A percentile compares a stretch with the other conserved stretches of the same genome.
These are phyloP conservation scores for Maylandia zebra DNA, from an alignment of 2,113 vertebrate genomes.

Conservation along the genomic window DNA sequence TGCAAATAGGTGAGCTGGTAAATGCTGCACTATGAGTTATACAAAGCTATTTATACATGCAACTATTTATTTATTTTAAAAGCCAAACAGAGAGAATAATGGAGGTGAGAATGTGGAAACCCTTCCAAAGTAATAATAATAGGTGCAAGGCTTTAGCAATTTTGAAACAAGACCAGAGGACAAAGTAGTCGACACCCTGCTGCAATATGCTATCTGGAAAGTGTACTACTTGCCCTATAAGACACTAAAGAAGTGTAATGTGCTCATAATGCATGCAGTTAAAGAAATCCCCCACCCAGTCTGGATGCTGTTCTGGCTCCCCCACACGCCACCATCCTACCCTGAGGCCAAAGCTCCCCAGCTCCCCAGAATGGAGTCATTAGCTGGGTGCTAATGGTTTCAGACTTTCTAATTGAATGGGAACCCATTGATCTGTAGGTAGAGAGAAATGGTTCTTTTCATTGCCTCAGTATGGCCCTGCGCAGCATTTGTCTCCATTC, in stretches of 20 bases:
- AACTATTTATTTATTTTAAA: not conserved
- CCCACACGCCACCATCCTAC: conserved; percentile 40
- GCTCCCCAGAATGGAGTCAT: conserved; percentile 70
- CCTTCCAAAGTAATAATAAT: not conserved
- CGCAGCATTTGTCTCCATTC: conserved; percentile 91
- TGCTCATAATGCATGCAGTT: conserved; percentile 65
- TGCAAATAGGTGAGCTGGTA: not conserved
- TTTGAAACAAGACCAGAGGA: conserved; percentile 35
- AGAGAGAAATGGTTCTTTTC: conserved; percentile 97
- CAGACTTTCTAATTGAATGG: conserved; percentile 97
- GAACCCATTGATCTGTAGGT: conserved; percentile 99
- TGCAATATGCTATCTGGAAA: conserved; percentile 45
- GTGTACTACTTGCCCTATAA: conserved; percentile 41
- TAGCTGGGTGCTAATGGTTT: conserved; percentile 89
- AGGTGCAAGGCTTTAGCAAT: conserved; percentile 4
- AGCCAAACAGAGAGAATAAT: not conserved
- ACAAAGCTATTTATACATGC: not conserved
- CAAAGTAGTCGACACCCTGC: conserved; percentile 39
- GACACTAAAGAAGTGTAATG: conserved; percentile 60
- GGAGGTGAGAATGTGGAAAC: not conserved
- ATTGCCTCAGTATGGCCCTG: conserved; percentile 89
- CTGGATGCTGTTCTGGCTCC: conserved; percentile 43
- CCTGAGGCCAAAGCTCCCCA: conserved; percentile 58
- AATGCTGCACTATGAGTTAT: not conserved
- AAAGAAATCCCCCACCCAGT: conserved; percentile 56